Conservation (phyloP, 2,797 vertebrate genomes). For the Threskiornis aethiopicus region DNA sequence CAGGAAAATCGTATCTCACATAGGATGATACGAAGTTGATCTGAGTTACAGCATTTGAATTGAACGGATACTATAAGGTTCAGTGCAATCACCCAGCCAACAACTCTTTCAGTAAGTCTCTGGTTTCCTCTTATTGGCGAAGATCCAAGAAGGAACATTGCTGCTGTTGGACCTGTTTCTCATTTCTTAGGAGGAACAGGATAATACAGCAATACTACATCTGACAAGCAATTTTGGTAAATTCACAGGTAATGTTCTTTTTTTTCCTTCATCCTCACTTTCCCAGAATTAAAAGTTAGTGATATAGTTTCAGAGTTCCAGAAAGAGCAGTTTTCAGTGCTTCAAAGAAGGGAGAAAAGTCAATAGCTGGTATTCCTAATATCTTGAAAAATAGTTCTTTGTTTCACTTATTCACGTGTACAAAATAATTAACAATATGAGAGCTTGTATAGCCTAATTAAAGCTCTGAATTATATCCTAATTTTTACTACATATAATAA, state of each 20-base stretch:
- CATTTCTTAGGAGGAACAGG: background rate
- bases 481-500: background rate
- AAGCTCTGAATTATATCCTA: background rate
- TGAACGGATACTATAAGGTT: accelerated
- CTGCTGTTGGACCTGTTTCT: background rate
- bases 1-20: background rate
- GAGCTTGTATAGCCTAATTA: background rate
- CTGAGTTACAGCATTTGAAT: background rate
- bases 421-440: background rate
- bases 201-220: background rate
- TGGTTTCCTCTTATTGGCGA: background rate
- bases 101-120: background rate
- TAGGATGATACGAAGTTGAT: background rate
- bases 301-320: background rate
- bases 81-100: background rate
- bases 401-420: background rate
- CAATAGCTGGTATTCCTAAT: background rate
- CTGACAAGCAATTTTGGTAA: background rate
- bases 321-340: background rate
- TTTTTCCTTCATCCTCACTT: background rate
- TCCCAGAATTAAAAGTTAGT: background rate
- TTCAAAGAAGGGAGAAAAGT: background rate
- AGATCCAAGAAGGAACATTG: background rate
- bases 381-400: background rate
- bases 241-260: background rate